Evolutionary conservation across 1,140 invertebrate genomes (phyloP).

Genomic region (Drosophila hydei): DNA sequence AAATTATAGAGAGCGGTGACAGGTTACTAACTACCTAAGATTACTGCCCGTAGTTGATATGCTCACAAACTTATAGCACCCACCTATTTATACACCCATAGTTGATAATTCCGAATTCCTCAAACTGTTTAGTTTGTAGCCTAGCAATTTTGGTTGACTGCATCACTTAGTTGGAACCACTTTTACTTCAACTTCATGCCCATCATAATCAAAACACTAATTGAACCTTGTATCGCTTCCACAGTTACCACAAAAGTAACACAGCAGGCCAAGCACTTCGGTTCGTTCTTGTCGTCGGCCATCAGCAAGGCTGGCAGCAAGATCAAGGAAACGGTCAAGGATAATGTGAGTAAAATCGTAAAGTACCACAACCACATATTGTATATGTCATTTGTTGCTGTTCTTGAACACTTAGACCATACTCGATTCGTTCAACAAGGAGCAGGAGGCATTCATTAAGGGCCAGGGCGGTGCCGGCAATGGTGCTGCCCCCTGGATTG

Average conservation of each 20-base stretch:
- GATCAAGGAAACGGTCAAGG: constrained; percentile 97
- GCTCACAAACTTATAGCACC: not conserved
- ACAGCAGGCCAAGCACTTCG: constrained; percentile 95
- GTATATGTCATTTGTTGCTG: not conserved
- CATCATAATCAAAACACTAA: constrained; percentile 1
- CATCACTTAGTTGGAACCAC: constrained; percentile 45
- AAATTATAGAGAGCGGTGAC: constrained; percentile 70
- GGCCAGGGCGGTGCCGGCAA: constrained; percentile 91
- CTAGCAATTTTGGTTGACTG: constrained; percentile 46
- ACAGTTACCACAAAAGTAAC: constrained; percentile 95
- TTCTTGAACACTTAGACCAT: constrained; percentile 89
- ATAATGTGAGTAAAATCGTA: constrained; percentile 91
- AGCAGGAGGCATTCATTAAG: constrained; percentile 97
- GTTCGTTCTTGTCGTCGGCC: constrained; percentile 95
- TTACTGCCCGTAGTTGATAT: constrained; percentile 34
- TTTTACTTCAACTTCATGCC: constrained; percentile 12
- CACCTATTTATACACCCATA: constrained; percentile 5
- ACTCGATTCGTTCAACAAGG: constrained; percentile 97
- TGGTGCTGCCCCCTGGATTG: constrained; percentile 95
- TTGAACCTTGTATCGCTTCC: not conserved
- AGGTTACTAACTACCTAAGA: constrained; percentile 67
- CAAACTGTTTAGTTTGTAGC: constrained; percentile 62
- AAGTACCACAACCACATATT: not conserved
- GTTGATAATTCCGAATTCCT: constrained; percentile 18
- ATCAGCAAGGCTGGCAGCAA: constrained; percentile 96